These are phyloP conservation scores for Drosophila mimetica DNA, from an alignment of 2,888 invertebrate species.

Conservation along the genomic window DNA sequence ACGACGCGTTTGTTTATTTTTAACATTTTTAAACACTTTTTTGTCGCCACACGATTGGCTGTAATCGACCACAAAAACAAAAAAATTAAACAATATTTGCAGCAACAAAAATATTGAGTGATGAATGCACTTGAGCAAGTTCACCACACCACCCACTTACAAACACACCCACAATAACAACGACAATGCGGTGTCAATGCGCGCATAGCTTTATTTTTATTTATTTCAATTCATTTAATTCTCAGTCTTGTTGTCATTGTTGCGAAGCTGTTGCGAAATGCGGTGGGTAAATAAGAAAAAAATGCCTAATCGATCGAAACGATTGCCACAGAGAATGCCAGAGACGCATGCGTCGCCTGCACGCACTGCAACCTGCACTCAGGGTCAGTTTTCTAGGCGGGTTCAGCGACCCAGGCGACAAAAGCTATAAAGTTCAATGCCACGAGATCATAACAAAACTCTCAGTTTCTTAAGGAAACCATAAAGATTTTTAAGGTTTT, in stretches of 20 bases:
- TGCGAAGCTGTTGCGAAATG: slow-evolving; percentile 33
- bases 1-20: slow-evolving; percentile 47
- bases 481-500: background rate
- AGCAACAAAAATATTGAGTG: slow-evolving; percentile 28
- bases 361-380: slow-evolving; percentile 10
- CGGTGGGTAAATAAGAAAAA: slow-evolving; percentile 13
- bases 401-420: slow-evolving; percentile 28
- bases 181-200: slow-evolving; percentile 48
- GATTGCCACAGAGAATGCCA: slow-evolving; percentile 11
- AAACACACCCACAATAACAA: slow-evolving; percentile 19
- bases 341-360: slow-evolving; percentile 28
- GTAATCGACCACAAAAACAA: slow-evolving; percentile 1
- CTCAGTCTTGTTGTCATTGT: slow-evolving; percentile 18
- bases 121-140: slow-evolving; percentile 67
- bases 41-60: background rate
- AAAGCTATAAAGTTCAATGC: slow-evolving; percentile 17
- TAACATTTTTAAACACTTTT: slow-evolving; percentile 36
- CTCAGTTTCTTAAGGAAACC: too few species aligned
- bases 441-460: background rate
- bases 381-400: slow-evolving; percentile 13
- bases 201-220: slow-evolving; percentile 47
- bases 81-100: background rate
- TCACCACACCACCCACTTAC: slow-evolving; percentile 38
- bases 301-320: slow-evolving; percentile 19
- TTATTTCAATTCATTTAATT: slow-evolving; percentile 15